Evolutionary conservation across 2,888 invertebrate species (phyloP), one percentile per base, ranked within the genome.

Genomic region (Seira ritae): DNA sequence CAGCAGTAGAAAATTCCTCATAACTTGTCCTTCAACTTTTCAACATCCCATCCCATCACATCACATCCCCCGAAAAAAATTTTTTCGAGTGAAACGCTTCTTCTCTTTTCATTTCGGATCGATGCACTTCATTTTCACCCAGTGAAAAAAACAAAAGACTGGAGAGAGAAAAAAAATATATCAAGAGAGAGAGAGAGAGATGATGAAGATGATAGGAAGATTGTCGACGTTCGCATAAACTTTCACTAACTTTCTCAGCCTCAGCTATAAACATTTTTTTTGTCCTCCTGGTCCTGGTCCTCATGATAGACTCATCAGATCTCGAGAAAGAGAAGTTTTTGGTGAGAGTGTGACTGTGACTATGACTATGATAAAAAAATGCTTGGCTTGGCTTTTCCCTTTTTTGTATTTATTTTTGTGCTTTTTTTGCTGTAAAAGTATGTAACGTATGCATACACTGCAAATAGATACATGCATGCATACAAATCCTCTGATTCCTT

Each of bases 41-140:
- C 70, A 65, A 8, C 55, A 12, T 55, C 55, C 55, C 17, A 17
- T 60, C 72, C 2, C 50, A 46, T 19, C 66, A 65, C 50, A 31
- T 78, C 78, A 70, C 62, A 66, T 31, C 67, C 68, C 15, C 55
- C 55, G 31, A 31, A 31, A 31, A 31, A 31, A 31, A 31, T 4
- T 4, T 31, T 60, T 62, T 79, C 42, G 20, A 66, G 76, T 70
- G 19, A n/a, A 68, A 24, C 50, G 17, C 46, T 19, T 79, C 50
- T 46, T 60, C 20, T 70, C 67, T 55, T 62, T 62, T 55, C 19
- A 67, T 67, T 23, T n/a, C 31, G 72, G 79, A 83, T 83, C 83
- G 83, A 83, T 83, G 83, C 78, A 83, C 83, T 83, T 83, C 83
- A 83, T 83, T 83, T 83, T 83, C 83, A 75, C 83, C 74, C 67